Base-by-base conservation (phyloP, 2,113 vertebrate species). In the Neofelis nebulosa region DNA sequence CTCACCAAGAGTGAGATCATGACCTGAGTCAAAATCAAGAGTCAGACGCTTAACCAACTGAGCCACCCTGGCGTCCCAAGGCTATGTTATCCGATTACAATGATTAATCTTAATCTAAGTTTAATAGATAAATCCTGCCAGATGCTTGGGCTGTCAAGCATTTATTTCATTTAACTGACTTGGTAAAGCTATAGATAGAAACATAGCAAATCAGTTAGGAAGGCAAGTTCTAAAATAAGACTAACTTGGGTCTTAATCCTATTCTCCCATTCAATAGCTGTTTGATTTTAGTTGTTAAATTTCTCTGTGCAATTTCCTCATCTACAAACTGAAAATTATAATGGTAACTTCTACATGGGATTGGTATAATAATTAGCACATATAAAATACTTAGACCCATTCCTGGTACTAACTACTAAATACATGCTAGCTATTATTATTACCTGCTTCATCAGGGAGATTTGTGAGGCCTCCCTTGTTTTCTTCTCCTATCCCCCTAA, bases 311-410 rank as follows among this genome's bases (percentile, higher is more conserved):
- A 84, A 27, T 50, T 45, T 85, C 45, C 23, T 88, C 29, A 85
- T 25, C 63, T 86, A n/a, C 68, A 76, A 94, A 73, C n/a, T 89
- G 2, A 9, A 97, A 89, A 65, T 84, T 33, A 96, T 45, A 78
- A 65, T 55, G 29, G 31, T 83, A 74, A 73, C 8, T 19, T 85
- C 21, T 31, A 71, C 48, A 65, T 81, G 18, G 82, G 2, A 9
- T 33, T 27, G 14, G 23, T 36, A 57, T 84, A 18, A 91, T 66
- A 11, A 76, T 80, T 84, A 41, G 61, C 48, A 80, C 31, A 10
- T 71, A 9, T 29, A 52, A 91, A 95, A 89, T 5, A 66, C 29
- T 65, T 69, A 55, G 2, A 78, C 15, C n/a, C 82, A 76, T 74
- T 84, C 11, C 50, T 91, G n/a, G 29, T 7, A 73, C 29, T 55